phyloP scores from a whole-genome alignment of 2,113 vertebrate species.

The Rhinoptilus africanus region DNA sequence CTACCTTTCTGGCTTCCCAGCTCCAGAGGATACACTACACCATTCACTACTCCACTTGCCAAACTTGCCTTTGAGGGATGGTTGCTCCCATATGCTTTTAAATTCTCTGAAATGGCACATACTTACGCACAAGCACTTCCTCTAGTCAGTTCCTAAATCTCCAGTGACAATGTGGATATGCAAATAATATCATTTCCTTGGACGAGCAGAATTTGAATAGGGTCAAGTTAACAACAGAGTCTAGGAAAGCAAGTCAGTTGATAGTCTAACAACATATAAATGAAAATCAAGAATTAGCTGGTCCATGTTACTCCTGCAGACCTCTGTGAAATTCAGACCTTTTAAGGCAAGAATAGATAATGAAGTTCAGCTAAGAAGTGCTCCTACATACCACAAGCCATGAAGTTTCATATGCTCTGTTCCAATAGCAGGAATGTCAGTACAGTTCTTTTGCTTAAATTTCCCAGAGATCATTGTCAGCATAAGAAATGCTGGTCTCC shows the following conservation, averaged over 20 bases:
- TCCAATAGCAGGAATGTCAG: not conserved
- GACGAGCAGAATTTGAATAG: not conserved
- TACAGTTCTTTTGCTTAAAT: not conserved
- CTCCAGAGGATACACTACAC: not conserved
- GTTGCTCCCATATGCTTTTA: not conserved
- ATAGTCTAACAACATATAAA: not conserved
- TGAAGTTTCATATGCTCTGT: not conserved
- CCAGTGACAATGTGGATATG: not conserved
- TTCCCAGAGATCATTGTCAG: not conserved
- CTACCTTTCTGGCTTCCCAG: not conserved
- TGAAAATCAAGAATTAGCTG: not conserved
- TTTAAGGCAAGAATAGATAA: not conserved
- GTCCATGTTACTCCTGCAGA: not conserved
- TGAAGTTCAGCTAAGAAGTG: not conserved
- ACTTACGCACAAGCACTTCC: not conserved
- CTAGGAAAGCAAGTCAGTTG: not conserved
- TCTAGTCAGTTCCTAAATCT: not conserved
- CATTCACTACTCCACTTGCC: not conserved
- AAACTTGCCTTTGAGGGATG: not conserved
- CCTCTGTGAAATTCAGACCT: not conserved
- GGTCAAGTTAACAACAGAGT: not conserved
- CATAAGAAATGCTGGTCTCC: not conserved
- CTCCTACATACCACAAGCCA: not conserved
- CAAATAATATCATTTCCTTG: not conserved
- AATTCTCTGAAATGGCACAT: not conserved